Evolutionary conservation across 1,140 invertebrate genomes (phyloP).

Genomic region (Rhopalosiphum padi): DNA sequence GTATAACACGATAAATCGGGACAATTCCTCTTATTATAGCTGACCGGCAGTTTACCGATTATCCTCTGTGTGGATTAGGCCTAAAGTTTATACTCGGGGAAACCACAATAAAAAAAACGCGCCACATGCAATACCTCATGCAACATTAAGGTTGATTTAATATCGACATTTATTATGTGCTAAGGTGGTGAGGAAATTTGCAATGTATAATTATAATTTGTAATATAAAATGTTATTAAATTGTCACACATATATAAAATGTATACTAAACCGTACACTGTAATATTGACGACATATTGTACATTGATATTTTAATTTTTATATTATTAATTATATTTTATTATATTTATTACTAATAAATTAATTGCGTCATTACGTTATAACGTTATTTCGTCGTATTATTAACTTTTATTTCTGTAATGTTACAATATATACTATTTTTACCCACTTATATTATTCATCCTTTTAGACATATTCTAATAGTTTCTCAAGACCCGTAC

Average conservation of each 20-base stretch:
- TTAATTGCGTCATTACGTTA: too few relatives aligned
- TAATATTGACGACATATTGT: background rate
- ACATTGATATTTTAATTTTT: too few relatives aligned
- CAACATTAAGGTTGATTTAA: background rate
- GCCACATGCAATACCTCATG: background rate
- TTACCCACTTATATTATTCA: background rate
- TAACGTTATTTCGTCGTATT: too few relatives aligned
- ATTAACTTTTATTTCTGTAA: background rate
- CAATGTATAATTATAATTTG: background rate
- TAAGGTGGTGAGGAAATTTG: background rate
- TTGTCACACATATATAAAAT: background rate
- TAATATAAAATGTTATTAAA: background rate
- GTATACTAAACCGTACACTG: too few relatives aligned
- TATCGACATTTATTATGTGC: background rate
- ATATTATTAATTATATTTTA: too few relatives aligned
- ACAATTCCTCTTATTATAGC: too few relatives aligned
- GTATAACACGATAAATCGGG: too few relatives aligned
- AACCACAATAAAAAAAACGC: background rate
- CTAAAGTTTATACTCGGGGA: background rate
- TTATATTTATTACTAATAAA: background rate
- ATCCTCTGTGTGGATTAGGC: too few relatives aligned
- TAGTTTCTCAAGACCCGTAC: fast-evolving
- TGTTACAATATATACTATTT: background rate
- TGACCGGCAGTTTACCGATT: background rate
- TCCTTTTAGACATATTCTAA: background rate